A percentile compares a stretch with the other conserved stretches of the same genome.
These are phyloP conservation scores for Xanthostigma xanthostigma DNA, from an alignment of 2,888 invertebrate genomes.

Conservation along the genomic window DNA sequence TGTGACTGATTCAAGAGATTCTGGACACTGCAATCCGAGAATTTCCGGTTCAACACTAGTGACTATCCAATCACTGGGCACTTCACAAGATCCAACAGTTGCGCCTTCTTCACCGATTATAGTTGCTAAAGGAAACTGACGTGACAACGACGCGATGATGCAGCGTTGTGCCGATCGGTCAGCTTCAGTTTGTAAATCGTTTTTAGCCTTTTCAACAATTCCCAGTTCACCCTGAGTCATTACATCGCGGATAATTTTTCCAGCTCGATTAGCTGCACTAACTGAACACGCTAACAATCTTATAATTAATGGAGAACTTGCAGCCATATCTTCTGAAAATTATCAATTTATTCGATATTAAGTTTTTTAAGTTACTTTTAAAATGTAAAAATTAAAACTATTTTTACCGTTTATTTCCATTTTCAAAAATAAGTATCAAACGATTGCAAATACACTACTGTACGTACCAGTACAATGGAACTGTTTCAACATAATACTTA, in stretches of 20 bases:
- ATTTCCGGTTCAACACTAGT: conserved; percentile 46
- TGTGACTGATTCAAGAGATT: conserved; percentile 41
- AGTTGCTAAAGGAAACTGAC: conserved; percentile 66
- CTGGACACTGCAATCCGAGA: conserved; percentile 48
- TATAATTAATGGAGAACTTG: conserved; percentile 48
- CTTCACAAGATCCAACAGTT: conserved; percentile 33
- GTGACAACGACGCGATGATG: conserved; percentile 74
- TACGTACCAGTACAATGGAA: no score
- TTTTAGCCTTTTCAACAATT: conserved; percentile 83
- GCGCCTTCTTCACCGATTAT: conserved; percentile 87
- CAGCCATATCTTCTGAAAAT: conserved; percentile 34
- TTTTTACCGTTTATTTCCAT: no score
- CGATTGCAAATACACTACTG: no score
- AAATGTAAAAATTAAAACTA: no score
- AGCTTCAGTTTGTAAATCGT: conserved; percentile 96
- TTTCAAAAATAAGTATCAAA: no score
- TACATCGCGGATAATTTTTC: conserved; percentile 80
- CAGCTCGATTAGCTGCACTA: conserved; percentile 66
- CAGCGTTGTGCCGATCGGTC: conserved; percentile 90
- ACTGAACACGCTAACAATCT: conserved; percentile 65
- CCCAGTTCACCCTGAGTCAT: conserved; percentile 79
- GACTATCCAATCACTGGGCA: conserved; percentile 63
- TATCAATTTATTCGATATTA: background rate
- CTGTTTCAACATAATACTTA: no score
- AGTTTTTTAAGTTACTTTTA: no score